Evolutionary conservation across 1,140 invertebrate species (phyloP), one percentile per base, ranked within the genome.

Genomic region (Gryllus bimaculatus): DNA sequence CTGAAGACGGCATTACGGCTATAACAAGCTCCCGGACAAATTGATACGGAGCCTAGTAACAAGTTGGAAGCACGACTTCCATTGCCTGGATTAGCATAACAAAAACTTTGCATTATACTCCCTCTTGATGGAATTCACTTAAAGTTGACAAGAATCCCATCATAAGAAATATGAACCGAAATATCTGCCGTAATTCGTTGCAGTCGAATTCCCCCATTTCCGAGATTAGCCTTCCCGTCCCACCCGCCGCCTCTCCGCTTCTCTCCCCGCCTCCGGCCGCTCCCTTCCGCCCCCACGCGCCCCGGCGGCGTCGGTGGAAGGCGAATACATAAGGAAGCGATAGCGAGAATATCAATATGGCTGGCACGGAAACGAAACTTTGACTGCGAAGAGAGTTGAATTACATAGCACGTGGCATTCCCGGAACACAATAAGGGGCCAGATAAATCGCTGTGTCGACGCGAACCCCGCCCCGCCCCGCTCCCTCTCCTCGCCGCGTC

Each of bases 61-160:
- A 66, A 66, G 54, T 66, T 66, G 54, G 54, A 66, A 66, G 54
- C 54, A 66, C 54, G 54, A 66, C 54, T 66, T 66, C 54, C 54
- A 66, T 66, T 18, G 54, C 18, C 18, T 66, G 54, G 54, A 66
- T 66, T 66, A 66, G 54, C 54, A 66, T 66, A 66, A 66, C 54
- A 66, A 66, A 66, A 66, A 66, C 54, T 66, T 66, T 66, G 54
- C 18, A 66, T 66, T 66, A 66, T 66, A 66, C 54, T 18, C 54
- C n/a, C 10, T 66, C 54, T 66, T 10, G 54, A 18, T 66, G 54
- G 54, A 66, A 66, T 66, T 66, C 54, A 66, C 54, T 66, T 66
- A 66, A 66, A 66, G 18, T 13, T 13, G 54, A 13, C 54, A 66
- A 66, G 54, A 66, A 66, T 66, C 54, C 54, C 54, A 66, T 66